Percentiles rank a stretch among this genome's conserved stretches.
Evolutionary conservation across 2,888 invertebrate species (phyloP).

Genomic region (Nomada fucata): DNA sequence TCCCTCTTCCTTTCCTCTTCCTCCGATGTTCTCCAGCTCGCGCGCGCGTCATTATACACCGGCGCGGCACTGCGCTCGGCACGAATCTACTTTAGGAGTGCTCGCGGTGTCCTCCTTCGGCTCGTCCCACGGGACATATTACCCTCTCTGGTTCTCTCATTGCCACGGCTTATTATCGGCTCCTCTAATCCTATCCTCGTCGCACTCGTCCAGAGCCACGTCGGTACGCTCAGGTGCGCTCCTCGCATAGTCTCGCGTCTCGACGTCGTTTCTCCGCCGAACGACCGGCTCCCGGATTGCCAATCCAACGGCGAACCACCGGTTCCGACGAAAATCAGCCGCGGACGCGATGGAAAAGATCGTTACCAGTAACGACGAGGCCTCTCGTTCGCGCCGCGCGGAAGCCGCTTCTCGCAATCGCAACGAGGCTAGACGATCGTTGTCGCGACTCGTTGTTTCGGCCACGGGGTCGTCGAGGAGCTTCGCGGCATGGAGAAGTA

Average conservation of each 20-base stretch:
- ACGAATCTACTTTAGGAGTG: conserved; percentile 82
- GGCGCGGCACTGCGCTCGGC: conserved; percentile 75
- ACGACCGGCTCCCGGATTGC: conserved; percentile 70
- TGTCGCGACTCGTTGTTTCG: not conserved
- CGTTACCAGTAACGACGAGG: conserved; percentile 40
- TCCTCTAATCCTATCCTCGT: conserved; percentile 79
- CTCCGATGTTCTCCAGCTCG: conserved; percentile 63
- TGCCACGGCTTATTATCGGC: conserved; percentile 79
- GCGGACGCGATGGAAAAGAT: conserved; percentile 33
- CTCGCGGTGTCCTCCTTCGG: conserved; percentile 69
- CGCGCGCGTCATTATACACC: conserved; percentile 82
- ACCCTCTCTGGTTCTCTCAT: conserved; percentile 67
- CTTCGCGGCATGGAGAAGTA: no score
- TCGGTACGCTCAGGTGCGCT: conserved; percentile 67
- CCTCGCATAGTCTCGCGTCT: conserved; percentile 47
- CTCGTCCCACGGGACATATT: conserved; percentile 60
- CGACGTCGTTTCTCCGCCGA: conserved; percentile 38
- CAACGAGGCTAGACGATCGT: not conserved
- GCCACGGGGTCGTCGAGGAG: no score
- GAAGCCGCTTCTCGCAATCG: not conserved
- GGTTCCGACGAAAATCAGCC: conserved; percentile 48
- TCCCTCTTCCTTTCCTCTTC: conserved; percentile 40
- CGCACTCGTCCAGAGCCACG: conserved; percentile 77
- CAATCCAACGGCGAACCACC: conserved; percentile 59
- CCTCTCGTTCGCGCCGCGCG: not conserved